Evolutionary conservation across 92 coral and sea anemone genomes (phyloP), one percentile per base, ranked within the genome.

Genomic region (Palythoa grandiflora): DNA sequence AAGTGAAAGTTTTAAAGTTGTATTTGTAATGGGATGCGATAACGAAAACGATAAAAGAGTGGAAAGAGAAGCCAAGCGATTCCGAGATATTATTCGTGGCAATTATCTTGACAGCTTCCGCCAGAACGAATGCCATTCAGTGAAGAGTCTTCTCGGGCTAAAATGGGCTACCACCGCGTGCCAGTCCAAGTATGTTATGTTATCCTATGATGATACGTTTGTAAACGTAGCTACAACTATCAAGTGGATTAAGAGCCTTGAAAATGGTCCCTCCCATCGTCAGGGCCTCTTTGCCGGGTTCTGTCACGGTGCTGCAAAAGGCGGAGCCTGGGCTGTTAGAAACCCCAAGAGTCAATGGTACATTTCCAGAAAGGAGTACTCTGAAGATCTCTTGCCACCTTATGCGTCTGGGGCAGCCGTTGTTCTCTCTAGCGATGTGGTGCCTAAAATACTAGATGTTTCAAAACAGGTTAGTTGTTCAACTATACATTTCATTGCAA

Each of bases 21-120:
- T 93, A 48, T 95, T 91, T 89, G 94, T 93, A 17, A 71, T 95
- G 11, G 98, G 98, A 15, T 89, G 95, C 68, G 98, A 95, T 71
- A 87, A 94, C 3, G 88, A 87, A 1, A 91, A 83, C 54, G 93
- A 95, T 36, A 85, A 89, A 50, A 86, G 96, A 60, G 93, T 95
- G 38, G 90, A 88, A 40, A 91, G 73, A 65, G 98, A 95, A 71
- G 92, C 94, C 1, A 83, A 85, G 15, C 70, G 83, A 5, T 91
- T 87, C 75, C 78, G 79, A 3, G 98, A 95, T 63, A 91, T 95
- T 44, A 72, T 95, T 63, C 93, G 98, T 2, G 98, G 98, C 2
- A 90, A 84, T 35, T 95, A 89, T 50, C 73, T 83, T 21, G 98
- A 95, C 65, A 74, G 83, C 37, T 95, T 93, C 81, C 93, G 88